phyloP scores from a whole-genome alignment of 2,888 invertebrate genomes.

The Bellardia pandia region DNA sequence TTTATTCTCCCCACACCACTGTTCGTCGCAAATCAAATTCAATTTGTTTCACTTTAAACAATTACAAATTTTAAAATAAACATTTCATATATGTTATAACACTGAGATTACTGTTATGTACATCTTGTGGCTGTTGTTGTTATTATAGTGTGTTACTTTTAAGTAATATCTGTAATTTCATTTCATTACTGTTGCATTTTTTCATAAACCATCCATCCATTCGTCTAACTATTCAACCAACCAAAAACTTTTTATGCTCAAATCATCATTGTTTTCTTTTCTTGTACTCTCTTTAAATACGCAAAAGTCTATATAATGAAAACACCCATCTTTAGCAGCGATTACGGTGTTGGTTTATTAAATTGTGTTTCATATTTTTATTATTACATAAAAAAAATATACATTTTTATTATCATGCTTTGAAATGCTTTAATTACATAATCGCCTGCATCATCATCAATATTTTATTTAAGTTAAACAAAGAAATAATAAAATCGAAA shows the following conservation, averaged over 20 bases:
- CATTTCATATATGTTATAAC: conserved; percentile 49
- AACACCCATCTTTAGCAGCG: conserved; percentile 43
- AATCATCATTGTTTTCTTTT: conserved; percentile 21
- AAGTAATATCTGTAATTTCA: conserved; percentile 64
- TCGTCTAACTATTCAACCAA: conserved; percentile 50
- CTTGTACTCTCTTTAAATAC: conserved; percentile 37
- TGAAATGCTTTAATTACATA: conserved; percentile 66
- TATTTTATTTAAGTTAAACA: conserved; percentile 19
- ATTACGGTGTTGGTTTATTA: conserved; percentile 46
- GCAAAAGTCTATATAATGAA: conserved; percentile 21
- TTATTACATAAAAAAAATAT: conserved; percentile 67
- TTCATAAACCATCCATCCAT: conserved; percentile 10
- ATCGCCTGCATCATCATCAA: conserved; percentile 45
- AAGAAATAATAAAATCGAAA: neutral
- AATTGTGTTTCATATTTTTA: conserved; percentile 46
- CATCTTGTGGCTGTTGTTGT: neutral
- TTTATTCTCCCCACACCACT: neutral
- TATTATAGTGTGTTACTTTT: conserved; percentile 45
- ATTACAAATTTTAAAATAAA: conserved; percentile 26
- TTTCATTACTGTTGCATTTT: conserved; percentile 51
- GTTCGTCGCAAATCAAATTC: neutral
- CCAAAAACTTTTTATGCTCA: conserved; percentile 50
- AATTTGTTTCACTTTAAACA: conserved; percentile 33
- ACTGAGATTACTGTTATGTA: conserved; percentile 21
- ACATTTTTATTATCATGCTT: conserved; percentile 37